phyloP scores from a whole-genome alignment of 2,113 vertebrate species.

The Antechinus stuartii region DNA sequence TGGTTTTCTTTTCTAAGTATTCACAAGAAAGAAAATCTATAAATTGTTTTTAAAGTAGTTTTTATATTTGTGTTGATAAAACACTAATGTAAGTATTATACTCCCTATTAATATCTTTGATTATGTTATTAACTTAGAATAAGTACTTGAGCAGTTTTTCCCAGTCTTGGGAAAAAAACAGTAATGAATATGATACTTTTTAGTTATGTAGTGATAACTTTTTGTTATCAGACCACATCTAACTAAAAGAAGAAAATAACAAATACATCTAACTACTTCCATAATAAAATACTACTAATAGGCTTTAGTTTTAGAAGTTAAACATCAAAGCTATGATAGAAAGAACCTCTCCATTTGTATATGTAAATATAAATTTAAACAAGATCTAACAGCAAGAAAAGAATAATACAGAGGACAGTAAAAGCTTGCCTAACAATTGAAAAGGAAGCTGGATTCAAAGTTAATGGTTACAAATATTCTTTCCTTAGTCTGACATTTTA shows the following conservation, averaged over 20 bases:
- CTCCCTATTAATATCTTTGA: constrained; percentile 64
- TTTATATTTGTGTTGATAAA: constrained; percentile 19
- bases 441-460: neutral
- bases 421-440: neutral
- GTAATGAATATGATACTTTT: constrained; percentile 9
- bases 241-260: constrained; percentile 35
- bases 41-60: constrained; percentile 40
- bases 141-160: constrained; percentile 63
- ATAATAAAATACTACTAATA: constrained; percentile 40
- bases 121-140: constrained; percentile 12
- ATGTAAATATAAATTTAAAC: neutral
- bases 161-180: constrained; percentile 10
- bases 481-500: neutral
- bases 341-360: neutral
- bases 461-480: neutral
- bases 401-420: constrained; percentile 21
- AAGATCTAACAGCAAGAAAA: neutral
- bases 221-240: neutral
- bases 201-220: constrained; percentile 6
- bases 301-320: neutral
- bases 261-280: constrained; percentile 55
- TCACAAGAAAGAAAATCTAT: constrained; percentile 14
- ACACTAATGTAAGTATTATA: constrained; percentile 56
- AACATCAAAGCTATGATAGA: neutral
- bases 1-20: constrained; percentile 21